phyloP scores from a whole-genome alignment of 2,113 vertebrate genomes.

The Ictalurus punctatus region DNA sequence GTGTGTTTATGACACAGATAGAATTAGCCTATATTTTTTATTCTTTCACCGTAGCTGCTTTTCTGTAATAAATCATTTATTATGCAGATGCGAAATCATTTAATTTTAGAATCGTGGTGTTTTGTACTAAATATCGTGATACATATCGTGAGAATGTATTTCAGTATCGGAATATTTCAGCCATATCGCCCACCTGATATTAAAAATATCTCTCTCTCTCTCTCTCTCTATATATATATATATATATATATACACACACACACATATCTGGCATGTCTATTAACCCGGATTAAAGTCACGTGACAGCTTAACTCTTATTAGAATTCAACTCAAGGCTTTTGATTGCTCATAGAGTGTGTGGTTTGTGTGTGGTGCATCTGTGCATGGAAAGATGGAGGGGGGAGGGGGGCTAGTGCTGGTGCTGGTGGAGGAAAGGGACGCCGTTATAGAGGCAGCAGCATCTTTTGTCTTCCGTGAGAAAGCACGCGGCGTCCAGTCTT shows the following conservation, averaged over 20 bases:
- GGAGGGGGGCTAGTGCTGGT: slow-evolving; percentile 22
- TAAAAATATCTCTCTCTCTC: no score
- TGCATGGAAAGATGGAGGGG: background rate
- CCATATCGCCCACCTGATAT: background rate
- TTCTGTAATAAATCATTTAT: background rate
- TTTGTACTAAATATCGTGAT: background rate
- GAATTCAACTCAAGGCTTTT: background rate
- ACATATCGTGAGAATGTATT: background rate
- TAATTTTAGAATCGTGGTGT: background rate
- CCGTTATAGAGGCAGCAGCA: slow-evolving; percentile 55
- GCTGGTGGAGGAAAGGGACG: background rate
- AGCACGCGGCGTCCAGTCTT: background rate
- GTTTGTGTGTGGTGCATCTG: background rate
- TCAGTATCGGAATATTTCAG: background rate
- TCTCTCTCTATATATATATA: no score
- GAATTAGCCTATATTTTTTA: background rate
- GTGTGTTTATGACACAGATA: background rate
- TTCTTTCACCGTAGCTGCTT: background rate
- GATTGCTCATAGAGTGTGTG: background rate
- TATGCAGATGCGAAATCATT: background rate
- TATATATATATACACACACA: no score
- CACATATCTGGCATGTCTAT: background rate
- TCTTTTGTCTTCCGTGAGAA: slow-evolving; percentile 70
- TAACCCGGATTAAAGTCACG: slow-evolving; percentile 17
- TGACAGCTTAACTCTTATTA: background rate